Evolutionary conservation across 2,888 invertebrate species (phyloP).

Genomic region (Andrena trimmerana): DNA sequence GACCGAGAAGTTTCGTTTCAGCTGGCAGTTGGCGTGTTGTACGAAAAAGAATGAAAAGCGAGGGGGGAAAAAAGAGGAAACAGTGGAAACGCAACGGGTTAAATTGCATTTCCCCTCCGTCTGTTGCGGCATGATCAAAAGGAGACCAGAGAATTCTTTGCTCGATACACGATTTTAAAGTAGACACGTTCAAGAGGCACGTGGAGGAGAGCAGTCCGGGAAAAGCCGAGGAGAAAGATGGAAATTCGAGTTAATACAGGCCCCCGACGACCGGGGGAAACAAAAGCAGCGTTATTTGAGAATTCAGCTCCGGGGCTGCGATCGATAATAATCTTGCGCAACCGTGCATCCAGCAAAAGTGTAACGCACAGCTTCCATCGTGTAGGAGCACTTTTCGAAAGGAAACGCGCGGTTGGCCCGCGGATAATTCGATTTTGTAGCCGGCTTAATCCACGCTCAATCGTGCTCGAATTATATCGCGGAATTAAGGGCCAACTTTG

Average conservation of each 20-base stretch:
- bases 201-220: not conserved
- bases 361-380: conserved; percentile 33
- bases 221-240: conserved; percentile 8
- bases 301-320: conserved; percentile 48
- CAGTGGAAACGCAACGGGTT: not conserved
- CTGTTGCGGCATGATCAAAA: not conserved
- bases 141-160: not conserved
- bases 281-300: conserved; percentile 59
- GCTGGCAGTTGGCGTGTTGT: conserved; percentile 2
- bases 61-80: not conserved
- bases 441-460: conserved; percentile 29
- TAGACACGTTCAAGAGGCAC: not conserved
- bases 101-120: conserved; percentile 20
- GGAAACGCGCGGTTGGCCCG: conserved; percentile 18
- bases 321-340: conserved; percentile 67
- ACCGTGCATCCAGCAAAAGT: conserved; percentile 38
- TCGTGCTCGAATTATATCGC: conserved; percentile 37
- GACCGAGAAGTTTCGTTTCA: not conserved
- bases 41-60: no score
- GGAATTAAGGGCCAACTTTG: conserved; percentile 31
- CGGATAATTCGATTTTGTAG: conserved; percentile 26
- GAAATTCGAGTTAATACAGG: conserved; percentile 45
- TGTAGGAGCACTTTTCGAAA: not conserved
- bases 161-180: conserved; percentile 10
- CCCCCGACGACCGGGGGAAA: conserved; percentile 37